Conservation (phyloP, 2,888 invertebrate species). For the Coelopa pilipes region DNA sequence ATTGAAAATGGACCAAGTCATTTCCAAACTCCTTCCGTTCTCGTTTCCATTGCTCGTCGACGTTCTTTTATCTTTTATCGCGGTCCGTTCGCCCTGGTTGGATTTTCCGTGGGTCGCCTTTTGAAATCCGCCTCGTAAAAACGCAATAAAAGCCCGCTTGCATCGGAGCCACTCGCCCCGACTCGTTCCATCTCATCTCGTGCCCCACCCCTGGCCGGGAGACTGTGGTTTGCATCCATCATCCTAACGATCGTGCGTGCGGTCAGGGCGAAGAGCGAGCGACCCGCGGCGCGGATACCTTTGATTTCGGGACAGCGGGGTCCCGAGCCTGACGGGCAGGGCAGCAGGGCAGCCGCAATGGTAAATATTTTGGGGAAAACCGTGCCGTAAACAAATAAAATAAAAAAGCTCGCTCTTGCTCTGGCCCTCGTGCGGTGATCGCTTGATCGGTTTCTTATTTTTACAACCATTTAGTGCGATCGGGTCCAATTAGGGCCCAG, state of each 20-base stretch:
- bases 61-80: neutral
- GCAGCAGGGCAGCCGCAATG: conserved; percentile 26
- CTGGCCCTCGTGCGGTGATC: too few relatives aligned
- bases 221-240: conserved; percentile 49
- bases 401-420: neutral
- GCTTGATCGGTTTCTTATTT: too few relatives aligned
- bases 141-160: conserved; percentile 38
- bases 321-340: neutral
- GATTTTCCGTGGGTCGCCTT: neutral
- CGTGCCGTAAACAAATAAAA: conserved; percentile 54
- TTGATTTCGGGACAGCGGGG: conserved; percentile 39
- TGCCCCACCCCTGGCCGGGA: neutral
- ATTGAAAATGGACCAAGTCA: too few relatives aligned
- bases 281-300: conserved; percentile 42
- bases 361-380: conserved; percentile 55
- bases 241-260: conserved; percentile 50
- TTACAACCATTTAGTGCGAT: too few relatives aligned
- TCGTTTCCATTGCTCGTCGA: neutral
- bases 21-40: too few relatives aligned
- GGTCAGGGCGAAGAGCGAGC: conserved; percentile 47
- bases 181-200: neutral
- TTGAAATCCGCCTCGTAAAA: conserved; percentile 42
- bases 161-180: neutral
- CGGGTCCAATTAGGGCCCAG: too few relatives aligned
- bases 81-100: neutral